Percentiles rank a stretch among this genome's conserved stretches.
Conservation (phyloP, 2,888 invertebrate genomes). For the Aporophyla lueneburgensis region DNA sequence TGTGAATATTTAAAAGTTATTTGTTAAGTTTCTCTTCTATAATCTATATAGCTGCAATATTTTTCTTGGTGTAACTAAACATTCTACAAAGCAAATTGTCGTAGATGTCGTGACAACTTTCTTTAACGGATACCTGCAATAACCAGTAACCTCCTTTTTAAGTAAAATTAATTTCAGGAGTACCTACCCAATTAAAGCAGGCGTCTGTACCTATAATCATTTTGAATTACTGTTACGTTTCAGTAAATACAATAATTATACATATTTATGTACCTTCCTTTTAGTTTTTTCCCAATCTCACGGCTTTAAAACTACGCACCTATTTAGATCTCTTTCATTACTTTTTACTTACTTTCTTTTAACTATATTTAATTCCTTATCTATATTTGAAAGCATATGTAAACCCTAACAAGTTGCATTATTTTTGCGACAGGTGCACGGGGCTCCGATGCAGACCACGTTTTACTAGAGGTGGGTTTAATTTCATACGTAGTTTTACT, state of each 20-base stretch:
- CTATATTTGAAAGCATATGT: background rate
- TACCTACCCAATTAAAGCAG: background rate
- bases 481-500: slow-evolving; percentile 48
- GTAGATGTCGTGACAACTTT: background rate
- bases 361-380: background rate
- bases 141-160: too few species aligned
- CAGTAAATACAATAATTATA: background rate
- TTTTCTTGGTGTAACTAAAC: too few species aligned
- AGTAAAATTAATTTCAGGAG: background rate
- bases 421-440: slow-evolving; percentile 53
- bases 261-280: background rate
- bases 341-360: background rate
- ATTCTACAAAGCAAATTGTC: background rate
- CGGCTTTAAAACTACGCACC: background rate
- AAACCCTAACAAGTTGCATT: slow-evolving; percentile 33
- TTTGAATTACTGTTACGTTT: background rate
- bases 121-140: background rate
- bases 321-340: background rate
- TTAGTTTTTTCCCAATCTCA: background rate
- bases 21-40: background rate
- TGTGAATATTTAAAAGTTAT: background rate
- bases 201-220: background rate
- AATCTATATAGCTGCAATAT: background rate
- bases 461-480: slow-evolving; percentile 56
- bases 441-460: slow-evolving; percentile 52